Conservation (phyloP, 2,888 invertebrate genomes). For the Branchinecta sandiegonensis region DNA sequence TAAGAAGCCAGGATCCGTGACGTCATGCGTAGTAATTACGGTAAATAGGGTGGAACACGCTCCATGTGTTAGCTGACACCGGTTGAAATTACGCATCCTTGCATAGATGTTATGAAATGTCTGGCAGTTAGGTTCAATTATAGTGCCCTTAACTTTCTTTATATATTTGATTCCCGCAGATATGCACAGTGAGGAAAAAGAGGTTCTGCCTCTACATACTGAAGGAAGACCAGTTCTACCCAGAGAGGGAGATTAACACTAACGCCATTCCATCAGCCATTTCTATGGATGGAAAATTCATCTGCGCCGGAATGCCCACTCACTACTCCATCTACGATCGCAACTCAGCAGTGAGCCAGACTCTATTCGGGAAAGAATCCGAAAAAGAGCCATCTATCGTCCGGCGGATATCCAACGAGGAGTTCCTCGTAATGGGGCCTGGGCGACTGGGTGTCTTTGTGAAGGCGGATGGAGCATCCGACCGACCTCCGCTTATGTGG, state of each 20-base stretch:
- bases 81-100: no score
- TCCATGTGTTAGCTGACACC: no score
- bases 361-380: slow-evolving; percentile 18
- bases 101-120: no score
- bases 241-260: background rate
- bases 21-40: no score
- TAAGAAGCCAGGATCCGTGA: no score
- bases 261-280: slow-evolving; percentile 17
- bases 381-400: slow-evolving; percentile 16
- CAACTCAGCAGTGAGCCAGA: slow-evolving; percentile 17
- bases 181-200: slow-evolving; percentile 11
- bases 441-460: slow-evolving; percentile 21
- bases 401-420: slow-evolving; percentile 19
- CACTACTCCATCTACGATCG: slow-evolving; percentile 20
- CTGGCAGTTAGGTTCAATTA: no score
- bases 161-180: background rate
- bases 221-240: background rate
- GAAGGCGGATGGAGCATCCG: slow-evolving; percentile 19
- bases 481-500: slow-evolving; percentile 19
- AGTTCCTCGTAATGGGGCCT: slow-evolving; percentile 21
- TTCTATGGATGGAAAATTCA: slow-evolving; percentile 19
- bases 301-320: slow-evolving; percentile 19
- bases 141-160: no score
- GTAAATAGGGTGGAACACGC: no score
- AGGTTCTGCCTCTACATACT: background rate